Evolutionary conservation across 2,797 vertebrate genomes (phyloP).

Genomic region (Prunella strophiata): DNA sequence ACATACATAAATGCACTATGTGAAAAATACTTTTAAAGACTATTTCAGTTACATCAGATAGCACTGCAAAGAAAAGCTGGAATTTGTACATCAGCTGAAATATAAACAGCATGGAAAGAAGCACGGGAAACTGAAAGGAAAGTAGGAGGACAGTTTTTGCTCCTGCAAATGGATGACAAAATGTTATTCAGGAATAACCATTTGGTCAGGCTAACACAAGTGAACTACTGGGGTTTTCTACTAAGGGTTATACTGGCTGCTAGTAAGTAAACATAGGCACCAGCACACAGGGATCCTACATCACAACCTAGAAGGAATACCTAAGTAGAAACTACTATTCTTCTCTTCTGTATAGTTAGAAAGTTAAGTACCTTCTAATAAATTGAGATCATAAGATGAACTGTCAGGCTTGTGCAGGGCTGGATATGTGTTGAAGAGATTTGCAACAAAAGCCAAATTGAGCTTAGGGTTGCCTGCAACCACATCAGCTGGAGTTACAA

Average conservation of each 20-base stretch:
- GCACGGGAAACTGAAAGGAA: not conserved
- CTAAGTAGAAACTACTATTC: not conserved
- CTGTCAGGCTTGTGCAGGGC: slow-evolving; percentile 77
- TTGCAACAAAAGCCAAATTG: slow-evolving; percentile 95
- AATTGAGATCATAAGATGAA: slow-evolving; percentile 79
- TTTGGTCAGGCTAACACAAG: not conserved
- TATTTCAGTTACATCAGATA: not conserved
- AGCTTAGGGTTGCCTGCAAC: slow-evolving; percentile 94
- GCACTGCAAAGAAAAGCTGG: not conserved
- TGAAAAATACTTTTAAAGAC: not conserved
- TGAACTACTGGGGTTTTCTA: not conserved
- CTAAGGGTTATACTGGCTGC: not conserved
- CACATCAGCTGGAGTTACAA: slow-evolving; percentile 92
- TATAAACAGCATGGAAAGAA: not conserved
- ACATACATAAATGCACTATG: not conserved
- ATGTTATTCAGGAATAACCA: not conserved
- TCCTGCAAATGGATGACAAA: not conserved
- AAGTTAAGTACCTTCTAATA: slow-evolving; percentile 85
- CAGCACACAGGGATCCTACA: not conserved
- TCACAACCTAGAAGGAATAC: not conserved
- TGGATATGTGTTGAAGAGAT: slow-evolving; percentile 93
- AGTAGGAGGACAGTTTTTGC: not conserved
- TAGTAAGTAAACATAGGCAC: not conserved
- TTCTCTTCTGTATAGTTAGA: not conserved
- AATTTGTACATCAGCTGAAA: not conserved